Evolutionary conservation across 2,888 invertebrate genomes (phyloP).

Genomic region (Graphium colonna): DNA sequence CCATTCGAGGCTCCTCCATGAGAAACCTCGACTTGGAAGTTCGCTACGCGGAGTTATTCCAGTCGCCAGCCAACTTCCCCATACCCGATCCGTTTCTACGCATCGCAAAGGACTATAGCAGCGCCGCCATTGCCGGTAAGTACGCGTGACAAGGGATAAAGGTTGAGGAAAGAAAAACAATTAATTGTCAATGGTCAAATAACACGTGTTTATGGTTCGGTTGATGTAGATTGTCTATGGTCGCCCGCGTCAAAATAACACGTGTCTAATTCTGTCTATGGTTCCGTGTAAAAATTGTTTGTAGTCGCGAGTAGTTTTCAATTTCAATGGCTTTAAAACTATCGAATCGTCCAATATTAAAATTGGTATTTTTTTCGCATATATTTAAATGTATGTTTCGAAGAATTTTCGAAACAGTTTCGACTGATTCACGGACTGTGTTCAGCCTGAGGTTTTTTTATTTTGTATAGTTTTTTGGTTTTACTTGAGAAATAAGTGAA

Average conservation of each 20-base stretch:
- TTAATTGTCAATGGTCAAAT: no score
- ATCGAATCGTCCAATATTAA: no score
- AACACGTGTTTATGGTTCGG: no score
- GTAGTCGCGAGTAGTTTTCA: no score
- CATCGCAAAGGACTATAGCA: slow-evolving; percentile 84
- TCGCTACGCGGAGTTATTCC: slow-evolving; percentile 84
- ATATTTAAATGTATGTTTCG: background rate
- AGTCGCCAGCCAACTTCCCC: slow-evolving; percentile 82
- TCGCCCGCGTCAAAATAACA: no score
- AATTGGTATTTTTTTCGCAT: background rate
- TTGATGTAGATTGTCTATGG: no score
- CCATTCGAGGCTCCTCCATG: slow-evolving; percentile 83
- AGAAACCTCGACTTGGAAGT: slow-evolving; percentile 83
- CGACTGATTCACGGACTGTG: slow-evolving; percentile 14
- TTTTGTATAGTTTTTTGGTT: slow-evolving; percentile 19
- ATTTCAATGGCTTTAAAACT: slow-evolving; percentile 1
- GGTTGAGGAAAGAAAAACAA: background rate
- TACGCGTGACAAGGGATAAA: slow-evolving; percentile 40
- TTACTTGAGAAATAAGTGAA: slow-evolving; percentile 41
- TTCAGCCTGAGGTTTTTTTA: slow-evolving; percentile 5
- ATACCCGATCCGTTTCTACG: slow-evolving; percentile 84
- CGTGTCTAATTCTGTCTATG: no score
- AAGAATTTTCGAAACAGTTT: background rate
- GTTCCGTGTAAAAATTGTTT: no score
- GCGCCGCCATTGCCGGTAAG: slow-evolving; percentile 74